Percentiles rank a stretch among this genome's conserved stretches.
Evolutionary conservation across 37 sponge, comb jelly and placozoan genomes (phyloP).

Genomic region (Halichondria panicea): DNA sequence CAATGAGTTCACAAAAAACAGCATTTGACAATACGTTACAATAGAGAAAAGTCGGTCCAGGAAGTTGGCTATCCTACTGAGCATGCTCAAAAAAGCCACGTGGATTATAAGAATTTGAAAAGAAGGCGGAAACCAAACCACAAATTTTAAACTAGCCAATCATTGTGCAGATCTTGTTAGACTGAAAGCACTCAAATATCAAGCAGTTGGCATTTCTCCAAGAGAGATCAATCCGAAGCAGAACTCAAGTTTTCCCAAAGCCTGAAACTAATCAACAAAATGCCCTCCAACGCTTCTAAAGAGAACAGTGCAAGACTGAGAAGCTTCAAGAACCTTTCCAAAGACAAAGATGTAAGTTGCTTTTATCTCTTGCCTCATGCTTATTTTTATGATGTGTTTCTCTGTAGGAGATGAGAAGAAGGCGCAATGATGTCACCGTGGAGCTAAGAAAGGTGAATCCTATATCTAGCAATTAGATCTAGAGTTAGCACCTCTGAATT

Average conservation of each 20-base stretch:
- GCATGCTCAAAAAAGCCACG: too few relatives aligned
- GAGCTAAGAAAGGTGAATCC: constrained; percentile 73
- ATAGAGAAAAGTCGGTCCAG: too few relatives aligned
- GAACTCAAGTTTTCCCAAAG: too few relatives aligned
- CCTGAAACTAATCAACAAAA: too few relatives aligned
- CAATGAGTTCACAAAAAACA: too few relatives aligned
- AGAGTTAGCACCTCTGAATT: not conserved
- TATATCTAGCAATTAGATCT: not conserved
- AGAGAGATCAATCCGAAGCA: not conserved
- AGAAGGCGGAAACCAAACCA: not conserved
- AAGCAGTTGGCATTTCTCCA: not conserved
- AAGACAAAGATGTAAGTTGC: constrained; percentile 57
- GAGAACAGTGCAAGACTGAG: constrained; percentile 65
- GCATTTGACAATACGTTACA: too few relatives aligned
- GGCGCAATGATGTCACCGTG: constrained; percentile 75
- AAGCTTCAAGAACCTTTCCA: constrained; percentile 73
- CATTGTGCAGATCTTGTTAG: not conserved
- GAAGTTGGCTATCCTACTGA: too few relatives aligned
- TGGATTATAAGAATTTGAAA: too few relatives aligned
- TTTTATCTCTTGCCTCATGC: not conserved
- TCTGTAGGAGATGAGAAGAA: constrained; percentile 80
- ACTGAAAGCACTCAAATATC: not conserved
- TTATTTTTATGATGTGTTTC: not conserved
- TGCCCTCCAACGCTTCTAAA: constrained; percentile 46
- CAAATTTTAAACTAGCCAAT: not conserved